Evolutionary conservation across 2,113 vertebrate species (phyloP).

Genomic region (Uria aalge): DNA sequence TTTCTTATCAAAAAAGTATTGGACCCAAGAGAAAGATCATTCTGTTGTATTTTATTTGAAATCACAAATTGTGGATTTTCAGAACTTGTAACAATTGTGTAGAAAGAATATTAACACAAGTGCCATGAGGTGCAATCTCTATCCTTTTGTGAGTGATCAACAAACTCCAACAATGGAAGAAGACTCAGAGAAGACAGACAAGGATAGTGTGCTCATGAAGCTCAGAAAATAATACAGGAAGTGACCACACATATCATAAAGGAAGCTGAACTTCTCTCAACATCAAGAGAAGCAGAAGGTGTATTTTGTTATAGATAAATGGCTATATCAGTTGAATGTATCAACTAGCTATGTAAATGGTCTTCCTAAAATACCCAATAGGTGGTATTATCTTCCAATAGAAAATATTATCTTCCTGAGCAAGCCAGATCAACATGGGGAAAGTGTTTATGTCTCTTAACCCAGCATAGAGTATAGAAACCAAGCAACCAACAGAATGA

Average conservation of each 20-base stretch:
- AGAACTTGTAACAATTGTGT: not conserved
- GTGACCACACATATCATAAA: not conserved
- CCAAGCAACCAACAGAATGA: not conserved
- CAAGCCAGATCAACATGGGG: not conserved
- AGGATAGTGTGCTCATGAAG: not conserved
- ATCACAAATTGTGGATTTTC: not conserved
- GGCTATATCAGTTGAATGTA: not conserved
- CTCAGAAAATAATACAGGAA: not conserved
- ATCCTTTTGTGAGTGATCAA: not conserved
- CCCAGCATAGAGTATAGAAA: not conserved
- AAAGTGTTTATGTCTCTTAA: not conserved
- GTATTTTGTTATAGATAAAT: accelerated
- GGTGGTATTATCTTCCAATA: not conserved
- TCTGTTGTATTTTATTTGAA: not conserved
- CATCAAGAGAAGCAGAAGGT: not conserved
- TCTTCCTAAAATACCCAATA: not conserved
- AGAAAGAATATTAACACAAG: not conserved
- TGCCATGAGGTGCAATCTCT: not conserved
- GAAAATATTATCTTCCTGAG: not conserved
- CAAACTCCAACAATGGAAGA: not conserved
- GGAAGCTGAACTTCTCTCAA: not conserved
- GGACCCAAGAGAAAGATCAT: not conserved
- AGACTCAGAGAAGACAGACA: not conserved
- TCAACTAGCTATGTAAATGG: not conserved
- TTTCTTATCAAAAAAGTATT: not conserved